These are phyloP conservation scores for Scaptomyza caliginosa DNA, from an alignment of 2,888 invertebrate genomes.

Conservation along the genomic window DNA sequence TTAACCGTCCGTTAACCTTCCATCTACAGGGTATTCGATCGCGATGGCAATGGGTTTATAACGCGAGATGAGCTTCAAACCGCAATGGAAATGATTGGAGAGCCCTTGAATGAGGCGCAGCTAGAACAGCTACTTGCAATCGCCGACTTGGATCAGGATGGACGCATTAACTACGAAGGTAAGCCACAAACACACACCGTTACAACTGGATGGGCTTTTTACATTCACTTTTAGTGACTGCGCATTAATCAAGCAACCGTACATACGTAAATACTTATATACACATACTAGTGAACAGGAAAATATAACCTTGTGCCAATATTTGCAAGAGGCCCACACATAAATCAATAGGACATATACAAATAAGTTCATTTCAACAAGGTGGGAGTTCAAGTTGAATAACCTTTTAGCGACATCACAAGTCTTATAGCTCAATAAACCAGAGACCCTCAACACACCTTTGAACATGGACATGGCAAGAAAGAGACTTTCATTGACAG, in stretches of 20 bases:
- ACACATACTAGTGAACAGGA: conserved; percentile 41
- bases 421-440: background rate
- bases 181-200: conserved; percentile 37
- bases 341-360: conserved; percentile 74
- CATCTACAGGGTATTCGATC: conserved; percentile 90
- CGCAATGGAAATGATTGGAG: conserved; percentile 93
- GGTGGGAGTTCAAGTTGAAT: conserved; percentile 52
- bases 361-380: conserved; percentile 14
- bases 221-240: conserved; percentile 35
- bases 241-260: conserved; percentile 62
- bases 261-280: too few species aligned
- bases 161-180: conserved; percentile 93
- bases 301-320: conserved; percentile 57
- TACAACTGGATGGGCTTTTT: background rate
- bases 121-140: conserved; percentile 89
- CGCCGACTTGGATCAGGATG: conserved; percentile 92
- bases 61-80: conserved; percentile 90
- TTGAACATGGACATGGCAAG: conserved; percentile 31
- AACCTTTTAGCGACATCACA: conserved; percentile 37
- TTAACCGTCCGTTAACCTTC: background rate
- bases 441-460: conserved; percentile 11
- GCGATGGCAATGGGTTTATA: conserved; percentile 95
- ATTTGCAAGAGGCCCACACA: conserved; percentile 59
- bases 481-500: background rate
- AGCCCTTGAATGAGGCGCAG: conserved; percentile 90